phyloP scores from a whole-genome alignment of 1,140 invertebrate species.

The Drosophila pandora region DNA sequence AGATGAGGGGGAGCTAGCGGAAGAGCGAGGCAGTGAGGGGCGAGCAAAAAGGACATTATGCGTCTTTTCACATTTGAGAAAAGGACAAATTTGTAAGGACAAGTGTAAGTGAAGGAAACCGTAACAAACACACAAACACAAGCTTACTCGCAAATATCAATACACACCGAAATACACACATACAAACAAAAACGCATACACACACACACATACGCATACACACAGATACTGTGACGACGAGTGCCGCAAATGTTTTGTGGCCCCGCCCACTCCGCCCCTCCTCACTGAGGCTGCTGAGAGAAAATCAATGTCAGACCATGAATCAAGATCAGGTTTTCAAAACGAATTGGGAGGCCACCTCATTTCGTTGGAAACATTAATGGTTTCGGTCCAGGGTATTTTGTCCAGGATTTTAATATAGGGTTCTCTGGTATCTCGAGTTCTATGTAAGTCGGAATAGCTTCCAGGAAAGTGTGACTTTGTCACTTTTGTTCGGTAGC shows the following conservation, averaged over 20 bases:
- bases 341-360: constrained; percentile 23
- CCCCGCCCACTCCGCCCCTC: constrained; percentile 37
- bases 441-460: neutral
- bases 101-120: constrained; percentile 78
- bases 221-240: constrained; percentile 11
- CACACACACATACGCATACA: constrained; percentile 16
- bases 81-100: constrained; percentile 82
- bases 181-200: constrained; percentile 11
- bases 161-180: constrained; percentile 12
- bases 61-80: constrained; percentile 83
- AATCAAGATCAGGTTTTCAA: constrained; percentile 53
- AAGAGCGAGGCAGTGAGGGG: constrained; percentile 18
- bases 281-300: constrained; percentile 59
- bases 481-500: no score
- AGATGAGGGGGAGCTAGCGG: neutral
- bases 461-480: constrained; percentile 1
- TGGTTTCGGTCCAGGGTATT: constrained; percentile 4
- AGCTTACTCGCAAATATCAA: constrained; percentile 31
- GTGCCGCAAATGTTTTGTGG: constrained; percentile 37
- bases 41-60: constrained; percentile 80
- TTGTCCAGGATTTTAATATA: neutral
- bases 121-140: constrained; percentile 57
- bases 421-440: neutral
- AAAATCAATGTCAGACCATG: constrained; percentile 71
- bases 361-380: constrained; percentile 17